Evolutionary conservation across 1,140 invertebrate genomes (phyloP).

Genomic region (Philotrypesis tridentata): DNA sequence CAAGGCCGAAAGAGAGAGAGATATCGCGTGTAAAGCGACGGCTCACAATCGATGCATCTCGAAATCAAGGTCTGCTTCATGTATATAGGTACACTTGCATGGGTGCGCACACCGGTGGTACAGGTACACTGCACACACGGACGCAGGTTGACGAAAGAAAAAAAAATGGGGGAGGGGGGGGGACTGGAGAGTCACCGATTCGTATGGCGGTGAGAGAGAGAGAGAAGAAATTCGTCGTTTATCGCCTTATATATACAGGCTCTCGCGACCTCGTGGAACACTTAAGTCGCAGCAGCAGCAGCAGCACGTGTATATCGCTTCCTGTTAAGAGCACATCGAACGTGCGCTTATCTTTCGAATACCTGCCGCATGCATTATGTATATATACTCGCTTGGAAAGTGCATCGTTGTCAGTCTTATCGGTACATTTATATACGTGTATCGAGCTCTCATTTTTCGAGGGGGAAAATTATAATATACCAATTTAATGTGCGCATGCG

Average conservation of each 20-base stretch:
- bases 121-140: too few species aligned
- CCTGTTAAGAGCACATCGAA: neutral
- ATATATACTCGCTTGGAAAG: neutral
- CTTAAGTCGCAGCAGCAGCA: neutral
- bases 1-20: too few species aligned
- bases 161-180: too few species aligned
- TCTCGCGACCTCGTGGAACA: slow-evolving; percentile 6
- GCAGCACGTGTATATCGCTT: neutral
- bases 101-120: too few species aligned
- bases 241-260: neutral
- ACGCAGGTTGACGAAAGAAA: neutral
- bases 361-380: neutral
- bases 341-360: neutral
- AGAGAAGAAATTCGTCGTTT: neutral
- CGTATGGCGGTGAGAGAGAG: too few species aligned
- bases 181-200: neutral
- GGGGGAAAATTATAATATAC: neutral
- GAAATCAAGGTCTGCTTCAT: neutral
- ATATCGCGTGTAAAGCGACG: too few species aligned
- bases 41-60: neutral
- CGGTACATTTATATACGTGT: neutral
- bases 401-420: neutral
- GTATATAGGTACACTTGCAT: too few species aligned
- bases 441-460: neutral
- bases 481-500: neutral